These are phyloP conservation scores for Euplagia quadripunctaria DNA, from an alignment of 2,888 invertebrate genomes.

Conservation along the genomic window DNA sequence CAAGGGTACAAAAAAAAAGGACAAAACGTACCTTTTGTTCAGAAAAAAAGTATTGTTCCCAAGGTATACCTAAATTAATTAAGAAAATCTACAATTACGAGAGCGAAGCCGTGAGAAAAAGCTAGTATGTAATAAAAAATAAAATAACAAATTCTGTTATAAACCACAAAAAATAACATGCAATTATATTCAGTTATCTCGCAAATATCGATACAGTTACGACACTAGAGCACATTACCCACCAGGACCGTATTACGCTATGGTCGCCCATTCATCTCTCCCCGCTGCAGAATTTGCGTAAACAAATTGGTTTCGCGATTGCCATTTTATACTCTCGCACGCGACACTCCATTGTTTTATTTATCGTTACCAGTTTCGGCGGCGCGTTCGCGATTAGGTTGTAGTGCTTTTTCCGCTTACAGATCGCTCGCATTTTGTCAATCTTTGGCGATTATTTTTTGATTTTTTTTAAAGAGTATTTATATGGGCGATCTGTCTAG, in stretches of 20 bases:
- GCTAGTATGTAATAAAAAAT: not conserved
- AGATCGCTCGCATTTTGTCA: constrained; percentile 81
- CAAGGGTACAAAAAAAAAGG: too few species aligned
- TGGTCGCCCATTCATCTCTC: constrained; percentile 86
- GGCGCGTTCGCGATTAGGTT: constrained; percentile 84
- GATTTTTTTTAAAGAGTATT: constrained; percentile 10
- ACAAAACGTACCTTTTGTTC: too few species aligned
- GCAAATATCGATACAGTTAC: constrained; percentile 26
- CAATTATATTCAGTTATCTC: not conserved
- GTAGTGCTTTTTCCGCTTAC: constrained; percentile 84
- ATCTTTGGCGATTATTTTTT: constrained; percentile 68
- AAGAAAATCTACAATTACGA: too few species aligned
- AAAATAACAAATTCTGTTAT: not conserved
- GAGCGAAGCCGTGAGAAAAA: too few species aligned
- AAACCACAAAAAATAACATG: not conserved
- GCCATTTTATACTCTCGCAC: constrained; percentile 86
- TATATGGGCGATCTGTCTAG: constrained; percentile 8
- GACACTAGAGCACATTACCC: constrained; percentile 73
- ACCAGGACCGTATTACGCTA: constrained; percentile 82
- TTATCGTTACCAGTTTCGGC: constrained; percentile 85
- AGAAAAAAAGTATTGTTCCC: too few species aligned
- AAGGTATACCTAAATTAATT: too few species aligned
- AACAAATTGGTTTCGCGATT: constrained; percentile 88
- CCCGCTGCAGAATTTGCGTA: constrained; percentile 87
- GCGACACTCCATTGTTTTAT: constrained; percentile 87